Conservation (phyloP, 2,113 vertebrate genomes). For the Stercorarius parasiticus region DNA sequence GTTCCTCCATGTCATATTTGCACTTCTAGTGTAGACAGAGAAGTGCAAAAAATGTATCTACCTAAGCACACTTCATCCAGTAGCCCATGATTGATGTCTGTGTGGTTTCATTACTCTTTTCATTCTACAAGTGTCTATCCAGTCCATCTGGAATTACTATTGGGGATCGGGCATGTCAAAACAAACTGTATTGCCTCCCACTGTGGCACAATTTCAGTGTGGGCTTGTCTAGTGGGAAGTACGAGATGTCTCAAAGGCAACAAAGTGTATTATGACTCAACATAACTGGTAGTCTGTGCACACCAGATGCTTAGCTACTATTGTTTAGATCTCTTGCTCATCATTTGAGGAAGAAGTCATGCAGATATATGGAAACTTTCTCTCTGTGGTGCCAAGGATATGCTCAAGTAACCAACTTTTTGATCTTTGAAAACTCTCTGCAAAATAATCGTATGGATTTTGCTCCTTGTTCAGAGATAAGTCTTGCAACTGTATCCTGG, state of each 20-base stretch:
- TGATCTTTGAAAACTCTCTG: not conserved
- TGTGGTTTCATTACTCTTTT: not conserved
- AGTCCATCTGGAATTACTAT: not conserved
- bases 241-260: not conserved
- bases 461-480: not conserved
- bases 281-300: not conserved
- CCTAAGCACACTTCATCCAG: not conserved
- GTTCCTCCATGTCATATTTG: not conserved
- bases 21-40: not conserved
- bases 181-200: not conserved
- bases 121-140: not conserved
- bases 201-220: not conserved
- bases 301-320: not conserved
- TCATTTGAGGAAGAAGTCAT: not conserved
- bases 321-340: not conserved
- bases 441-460: not conserved
- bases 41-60: not conserved
- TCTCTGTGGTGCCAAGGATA: not conserved
- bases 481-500: not conserved
- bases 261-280: not conserved
- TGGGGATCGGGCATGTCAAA: not conserved
- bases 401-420: not conserved
- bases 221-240: not conserved
- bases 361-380: not conserved
- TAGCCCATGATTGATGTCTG: rapidly evolving